Percentiles rank a stretch among this genome's conserved stretches.
phyloP scores from a whole-genome alignment of 2,797 vertebrate genomes.

The Ambastaia sidthimunki region DNA sequence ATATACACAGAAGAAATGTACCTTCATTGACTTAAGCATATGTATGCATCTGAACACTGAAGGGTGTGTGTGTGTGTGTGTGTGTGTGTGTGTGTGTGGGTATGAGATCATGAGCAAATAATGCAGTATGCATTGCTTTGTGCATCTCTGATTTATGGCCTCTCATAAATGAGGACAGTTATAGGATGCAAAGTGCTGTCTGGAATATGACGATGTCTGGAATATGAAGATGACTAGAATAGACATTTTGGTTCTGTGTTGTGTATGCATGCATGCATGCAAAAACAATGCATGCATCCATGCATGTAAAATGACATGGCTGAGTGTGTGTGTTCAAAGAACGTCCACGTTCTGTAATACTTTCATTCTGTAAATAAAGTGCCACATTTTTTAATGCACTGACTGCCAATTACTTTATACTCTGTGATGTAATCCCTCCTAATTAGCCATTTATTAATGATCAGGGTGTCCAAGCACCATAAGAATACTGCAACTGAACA shows the following conservation, averaged over 20 bases:
- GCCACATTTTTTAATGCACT: background rate
- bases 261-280: background rate
- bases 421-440: constrained; percentile 6
- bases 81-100: background rate
- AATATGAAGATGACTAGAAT: no score
- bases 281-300: background rate
- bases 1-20: background rate
- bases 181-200: background rate
- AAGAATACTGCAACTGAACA: background rate
- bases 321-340: background rate
- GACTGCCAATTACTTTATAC: background rate
- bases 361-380: background rate
- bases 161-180: background rate
- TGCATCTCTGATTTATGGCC: constrained; percentile 9
- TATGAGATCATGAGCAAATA: constrained; percentile 13
- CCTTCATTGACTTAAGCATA: constrained; percentile 10
- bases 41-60: background rate
- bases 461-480: background rate
- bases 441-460: constrained; percentile 30
- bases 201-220: background rate
- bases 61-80: background rate
- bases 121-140: background rate
- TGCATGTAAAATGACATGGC: background rate
- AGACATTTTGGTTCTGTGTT: background rate
- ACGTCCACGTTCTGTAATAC: background rate